Conservation (phyloP, 2,888 invertebrate species). For the Aproaerema taeniolella region DNA sequence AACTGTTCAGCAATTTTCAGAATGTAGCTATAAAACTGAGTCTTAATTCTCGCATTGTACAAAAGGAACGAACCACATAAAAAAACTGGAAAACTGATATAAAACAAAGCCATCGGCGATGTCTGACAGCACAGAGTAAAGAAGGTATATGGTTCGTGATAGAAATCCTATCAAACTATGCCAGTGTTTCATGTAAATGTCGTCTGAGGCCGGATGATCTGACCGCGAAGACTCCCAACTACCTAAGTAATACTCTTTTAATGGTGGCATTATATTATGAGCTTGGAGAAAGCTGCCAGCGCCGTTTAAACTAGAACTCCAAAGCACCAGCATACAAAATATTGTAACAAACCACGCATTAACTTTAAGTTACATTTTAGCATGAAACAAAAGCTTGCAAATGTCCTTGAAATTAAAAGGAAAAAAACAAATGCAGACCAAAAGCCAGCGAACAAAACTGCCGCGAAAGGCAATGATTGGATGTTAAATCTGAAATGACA, state of each 20-base stretch:
- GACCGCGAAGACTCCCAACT: constrained; percentile 39
- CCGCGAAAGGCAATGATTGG: constrained; percentile 26
- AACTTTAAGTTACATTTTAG: background rate
- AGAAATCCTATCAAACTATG: constrained; percentile 22
- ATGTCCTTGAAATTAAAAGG: background rate
- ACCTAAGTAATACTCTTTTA: constrained; percentile 64
- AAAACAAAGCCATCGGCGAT: too few species aligned
- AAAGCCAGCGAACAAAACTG: background rate
- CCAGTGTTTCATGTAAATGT: constrained; percentile 37
- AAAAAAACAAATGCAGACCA: constrained; percentile 1
- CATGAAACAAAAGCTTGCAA: too few species aligned
- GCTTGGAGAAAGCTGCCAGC: constrained; percentile 53
- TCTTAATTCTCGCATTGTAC: too few species aligned
- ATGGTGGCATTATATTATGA: constrained; percentile 49
- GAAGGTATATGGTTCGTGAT: constrained; percentile 20
- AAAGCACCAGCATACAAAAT: constrained; percentile 14
- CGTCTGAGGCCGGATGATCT: constrained; percentile 33
- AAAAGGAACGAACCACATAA: too few species aligned
- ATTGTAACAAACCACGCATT: background rate
- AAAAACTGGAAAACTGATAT: too few species aligned
- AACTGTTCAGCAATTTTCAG: too few species aligned
- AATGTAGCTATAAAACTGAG: too few species aligned
- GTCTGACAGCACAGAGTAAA: too few species aligned
- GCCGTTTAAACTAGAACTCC: constrained; percentile 44
- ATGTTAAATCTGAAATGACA: constrained; percentile 24